These are phyloP conservation scores for Galleria mellonella DNA, from an alignment of 1,140 invertebrate genomes.

Conservation along the genomic window DNA sequence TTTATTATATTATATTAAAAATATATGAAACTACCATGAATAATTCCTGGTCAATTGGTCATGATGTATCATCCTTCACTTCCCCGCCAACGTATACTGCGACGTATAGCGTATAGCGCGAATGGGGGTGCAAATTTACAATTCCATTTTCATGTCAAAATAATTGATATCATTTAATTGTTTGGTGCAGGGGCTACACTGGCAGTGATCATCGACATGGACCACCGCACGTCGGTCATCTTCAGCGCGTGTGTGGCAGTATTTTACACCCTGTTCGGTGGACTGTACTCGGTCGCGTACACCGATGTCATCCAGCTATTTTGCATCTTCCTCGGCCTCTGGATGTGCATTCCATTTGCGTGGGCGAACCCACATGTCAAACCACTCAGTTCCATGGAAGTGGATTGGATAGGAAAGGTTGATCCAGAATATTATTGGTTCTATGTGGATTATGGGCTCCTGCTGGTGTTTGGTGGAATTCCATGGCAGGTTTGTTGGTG, in stretches of 20 bases:
- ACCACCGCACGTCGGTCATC: conserved; percentile 93
- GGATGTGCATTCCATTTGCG: conserved; percentile 98
- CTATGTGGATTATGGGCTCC: conserved; percentile 93
- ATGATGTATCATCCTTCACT: no score
- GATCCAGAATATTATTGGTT: conserved; percentile 83
- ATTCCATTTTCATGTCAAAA: no score
- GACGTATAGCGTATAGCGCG: no score
- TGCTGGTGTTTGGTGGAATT: conserved; percentile 97
- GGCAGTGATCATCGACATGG: conserved; percentile 97
- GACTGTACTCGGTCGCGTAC: conserved; percentile 98
- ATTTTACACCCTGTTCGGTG: conserved; percentile 98
- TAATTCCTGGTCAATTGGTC: no score
- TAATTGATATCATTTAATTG: no score
- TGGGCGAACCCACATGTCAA: conserved; percentile 89
- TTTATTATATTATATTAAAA: no score
- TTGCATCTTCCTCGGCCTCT: conserved; percentile 98
- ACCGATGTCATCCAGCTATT: conserved; percentile 99
- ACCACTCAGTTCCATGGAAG: conserved; percentile 85
- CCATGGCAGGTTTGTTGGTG: conserved; percentile 90
- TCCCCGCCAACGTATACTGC: no score
- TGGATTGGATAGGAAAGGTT: conserved; percentile 93
- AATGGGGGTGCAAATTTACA: no score
- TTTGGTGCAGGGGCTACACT: conserved; percentile 86
- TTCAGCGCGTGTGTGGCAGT: conserved; percentile 96
- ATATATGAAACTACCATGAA: no score